Percentiles rank a stretch among this genome's conserved stretches.
phyloP scores from a whole-genome alignment of 2,113 vertebrate species.

The Lipophrys pholis region DNA sequence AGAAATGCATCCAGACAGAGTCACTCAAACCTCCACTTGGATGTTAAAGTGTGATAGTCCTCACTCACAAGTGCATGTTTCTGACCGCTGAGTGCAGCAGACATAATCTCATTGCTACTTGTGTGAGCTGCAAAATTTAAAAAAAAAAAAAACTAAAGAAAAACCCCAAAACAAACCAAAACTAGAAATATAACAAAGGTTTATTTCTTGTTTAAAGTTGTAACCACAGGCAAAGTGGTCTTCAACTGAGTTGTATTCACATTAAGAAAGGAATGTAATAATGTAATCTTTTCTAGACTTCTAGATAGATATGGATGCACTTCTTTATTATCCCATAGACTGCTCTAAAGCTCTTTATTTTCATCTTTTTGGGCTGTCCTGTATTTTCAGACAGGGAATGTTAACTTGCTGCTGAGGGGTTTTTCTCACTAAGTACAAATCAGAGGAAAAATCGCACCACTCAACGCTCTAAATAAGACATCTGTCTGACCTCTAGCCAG shows the following conservation, averaged over 20 bases:
- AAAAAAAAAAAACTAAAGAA: too few species aligned
- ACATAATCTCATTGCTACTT: constrained; percentile 62
- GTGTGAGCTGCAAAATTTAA: constrained; percentile 65
- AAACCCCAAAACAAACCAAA: background rate
- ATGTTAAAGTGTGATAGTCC: constrained; percentile 64
- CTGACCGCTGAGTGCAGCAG: constrained; percentile 46
- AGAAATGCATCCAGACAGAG: constrained; percentile 71
- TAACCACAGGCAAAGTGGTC: constrained; percentile 61
- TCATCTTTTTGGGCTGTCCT: constrained; percentile 52
- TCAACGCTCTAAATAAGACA: constrained; percentile 58
- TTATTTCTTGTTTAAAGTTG: constrained; percentile 31
- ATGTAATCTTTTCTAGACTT: constrained; percentile 51
- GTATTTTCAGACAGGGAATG: constrained; percentile 76
- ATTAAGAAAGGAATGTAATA: constrained; percentile 74
- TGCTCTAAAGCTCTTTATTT: constrained; percentile 47
- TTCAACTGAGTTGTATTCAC: constrained; percentile 62
- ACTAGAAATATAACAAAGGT: background rate
- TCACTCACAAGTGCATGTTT: constrained; percentile 71
- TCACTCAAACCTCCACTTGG: constrained; percentile 68
- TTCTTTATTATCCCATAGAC: constrained; percentile 45
- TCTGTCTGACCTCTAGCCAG: constrained; percentile 65
- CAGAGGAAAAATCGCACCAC: constrained; percentile 51
- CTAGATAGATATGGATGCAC: constrained; percentile 60
- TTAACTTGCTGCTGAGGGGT: constrained; percentile 66
- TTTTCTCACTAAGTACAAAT: constrained; percentile 64